Evolutionary conservation across 2,113 vertebrate species (phyloP).

Genomic region (Corythaeola cristata): DNA sequence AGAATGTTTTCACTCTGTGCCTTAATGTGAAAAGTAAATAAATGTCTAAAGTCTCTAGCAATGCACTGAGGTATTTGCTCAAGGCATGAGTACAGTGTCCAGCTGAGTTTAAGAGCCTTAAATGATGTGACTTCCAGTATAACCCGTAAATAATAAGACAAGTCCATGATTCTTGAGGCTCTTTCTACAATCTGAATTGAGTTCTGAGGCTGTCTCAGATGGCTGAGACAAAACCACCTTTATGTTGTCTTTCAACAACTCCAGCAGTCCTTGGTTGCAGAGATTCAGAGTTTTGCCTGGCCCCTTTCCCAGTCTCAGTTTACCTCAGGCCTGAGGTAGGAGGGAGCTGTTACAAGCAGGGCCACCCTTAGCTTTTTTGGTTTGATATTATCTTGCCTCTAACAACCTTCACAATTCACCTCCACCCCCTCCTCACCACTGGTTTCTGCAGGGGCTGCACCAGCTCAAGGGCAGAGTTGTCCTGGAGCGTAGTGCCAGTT

Average conservation of each 20-base stretch:
- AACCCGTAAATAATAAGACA: background rate
- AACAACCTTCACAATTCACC: background rate
- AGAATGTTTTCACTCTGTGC: background rate
- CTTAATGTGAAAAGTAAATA: conserved; percentile 33
- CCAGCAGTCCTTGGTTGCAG: background rate
- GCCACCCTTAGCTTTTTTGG: background rate
- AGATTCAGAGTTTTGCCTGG: background rate
- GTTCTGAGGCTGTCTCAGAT: background rate
- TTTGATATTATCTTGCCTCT: background rate
- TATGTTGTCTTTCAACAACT: background rate
- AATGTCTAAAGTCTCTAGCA: background rate
- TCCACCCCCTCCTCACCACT: background rate
- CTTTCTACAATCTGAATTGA: background rate
- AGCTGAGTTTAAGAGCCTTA: background rate
- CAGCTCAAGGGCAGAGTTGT: background rate
- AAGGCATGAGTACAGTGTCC: background rate
- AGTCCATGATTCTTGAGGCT: background rate
- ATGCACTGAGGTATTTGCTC: background rate
- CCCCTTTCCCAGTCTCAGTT: background rate
- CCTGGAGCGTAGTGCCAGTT: accelerated
- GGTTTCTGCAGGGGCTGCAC: background rate
- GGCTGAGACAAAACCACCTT: background rate
- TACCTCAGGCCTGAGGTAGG: background rate
- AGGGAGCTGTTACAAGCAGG: background rate
- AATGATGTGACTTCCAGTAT: background rate